Percentiles rank a stretch among this genome's conserved stretches.
These are phyloP conservation scores for Crossoptilon crossoptilon DNA, from an alignment of 2,797 vertebrate species.

Conservation along the genomic window DNA sequence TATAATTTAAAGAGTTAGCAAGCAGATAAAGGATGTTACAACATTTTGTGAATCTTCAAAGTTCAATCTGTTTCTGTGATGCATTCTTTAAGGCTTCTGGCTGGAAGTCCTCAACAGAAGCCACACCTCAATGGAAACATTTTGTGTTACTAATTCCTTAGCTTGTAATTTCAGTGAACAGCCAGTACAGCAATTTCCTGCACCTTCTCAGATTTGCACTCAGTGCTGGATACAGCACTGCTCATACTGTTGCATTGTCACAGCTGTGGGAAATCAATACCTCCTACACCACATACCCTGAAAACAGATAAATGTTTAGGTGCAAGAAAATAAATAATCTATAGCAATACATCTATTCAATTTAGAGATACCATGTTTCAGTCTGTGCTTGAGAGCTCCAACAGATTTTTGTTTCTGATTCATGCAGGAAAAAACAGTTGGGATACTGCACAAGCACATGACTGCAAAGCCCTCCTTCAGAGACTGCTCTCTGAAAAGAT, in stretches of 20 bases:
- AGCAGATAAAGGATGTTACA: not conserved
- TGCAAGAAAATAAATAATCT: not conserved
- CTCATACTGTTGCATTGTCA: not conserved
- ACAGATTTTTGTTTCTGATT: not conserved
- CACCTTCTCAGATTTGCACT: not conserved
- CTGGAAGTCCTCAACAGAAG: not conserved
- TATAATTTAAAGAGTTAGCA: not conserved
- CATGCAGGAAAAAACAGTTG: not conserved
- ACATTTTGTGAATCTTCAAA: not conserved
- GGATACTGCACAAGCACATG: not conserved
- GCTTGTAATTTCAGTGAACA: not conserved
- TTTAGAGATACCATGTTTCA: not conserved
- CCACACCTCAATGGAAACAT: not conserved
- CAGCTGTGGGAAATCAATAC: not conserved
- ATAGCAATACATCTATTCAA: not conserved
- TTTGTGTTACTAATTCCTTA: not conserved
- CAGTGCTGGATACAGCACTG: not conserved
- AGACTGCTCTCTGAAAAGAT: not conserved
- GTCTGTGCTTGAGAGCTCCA: not conserved
- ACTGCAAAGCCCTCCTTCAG: not conserved
- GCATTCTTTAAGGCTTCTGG: not conserved
- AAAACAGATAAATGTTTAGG: not conserved
- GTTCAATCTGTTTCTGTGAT: not conserved
- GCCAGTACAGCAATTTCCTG: not conserved
- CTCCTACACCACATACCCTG: not conserved